A percentile compares a stretch with the other conserved stretches of the same genome.
These are phyloP conservation scores for Peromyscus californicus DNA, from an alignment of 2,113 vertebrate species.

Conservation along the genomic window DNA sequence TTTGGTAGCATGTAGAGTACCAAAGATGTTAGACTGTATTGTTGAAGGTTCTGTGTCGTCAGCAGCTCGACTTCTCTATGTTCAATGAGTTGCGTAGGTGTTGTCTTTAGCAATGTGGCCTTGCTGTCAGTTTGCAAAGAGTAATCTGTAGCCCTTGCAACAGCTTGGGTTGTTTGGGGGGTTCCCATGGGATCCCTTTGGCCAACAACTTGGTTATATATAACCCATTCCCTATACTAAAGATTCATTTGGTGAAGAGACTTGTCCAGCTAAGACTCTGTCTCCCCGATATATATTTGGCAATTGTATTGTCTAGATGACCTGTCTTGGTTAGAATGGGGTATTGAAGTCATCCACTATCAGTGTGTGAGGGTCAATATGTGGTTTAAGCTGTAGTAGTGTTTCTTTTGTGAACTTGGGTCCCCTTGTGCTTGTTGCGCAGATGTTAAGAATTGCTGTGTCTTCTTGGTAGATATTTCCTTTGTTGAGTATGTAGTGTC, in stretches of 20 bases:
- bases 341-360: not conserved
- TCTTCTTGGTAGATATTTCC: not conserved
- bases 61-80: not conserved
- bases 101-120: not conserved
- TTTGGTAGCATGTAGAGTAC: too few species aligned
- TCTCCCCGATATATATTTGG: not conserved
- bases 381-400: not conserved
- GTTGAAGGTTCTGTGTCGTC: not conserved
- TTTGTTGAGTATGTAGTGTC: not conserved
- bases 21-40: not conserved
- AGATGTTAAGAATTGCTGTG: not conserved
- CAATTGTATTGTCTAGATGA: not conserved
- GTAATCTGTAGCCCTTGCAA: not conserved
- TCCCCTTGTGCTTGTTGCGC: not conserved
- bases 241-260: not conserved
- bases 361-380: not conserved
- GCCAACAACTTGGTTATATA: not conserved
- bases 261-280: not conserved
- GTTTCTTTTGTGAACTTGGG: not conserved
- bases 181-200: not conserved
- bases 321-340: not conserved
- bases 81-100: not conserved
- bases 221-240: not conserved
- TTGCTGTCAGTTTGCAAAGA: not conserved
- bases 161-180: not conserved